Conservation (phyloP, 2,888 invertebrate genomes). For the Melanargia galathea region DNA sequence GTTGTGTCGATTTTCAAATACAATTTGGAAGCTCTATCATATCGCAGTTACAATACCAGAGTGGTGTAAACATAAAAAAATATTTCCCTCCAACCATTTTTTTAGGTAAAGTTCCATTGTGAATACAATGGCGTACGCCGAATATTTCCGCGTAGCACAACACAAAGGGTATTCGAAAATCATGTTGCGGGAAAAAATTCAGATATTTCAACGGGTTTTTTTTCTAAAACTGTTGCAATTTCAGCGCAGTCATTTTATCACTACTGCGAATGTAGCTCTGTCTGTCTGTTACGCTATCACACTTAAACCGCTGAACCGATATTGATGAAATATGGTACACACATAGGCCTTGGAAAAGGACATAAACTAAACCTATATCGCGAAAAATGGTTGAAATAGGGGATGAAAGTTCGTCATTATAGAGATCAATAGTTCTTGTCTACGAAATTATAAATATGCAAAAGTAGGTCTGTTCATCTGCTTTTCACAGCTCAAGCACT, state of each 20-base stretch:
- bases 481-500: too few species aligned
- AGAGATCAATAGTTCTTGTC: too few species aligned
- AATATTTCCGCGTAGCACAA: slow-evolving; percentile 14
- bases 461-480: too few species aligned
- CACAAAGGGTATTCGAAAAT: slow-evolving; percentile 12
- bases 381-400: too few species aligned
- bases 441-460: too few species aligned
- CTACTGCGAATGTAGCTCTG: not conserved
- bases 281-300: too few species aligned
- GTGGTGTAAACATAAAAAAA: slow-evolving; percentile 11
- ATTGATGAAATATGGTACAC: too few species aligned
- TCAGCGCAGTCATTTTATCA: not conserved
- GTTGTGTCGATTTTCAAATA: not conserved
- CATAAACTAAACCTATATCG: too few species aligned
- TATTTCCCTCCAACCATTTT: slow-evolving; percentile 7
- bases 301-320: too few species aligned
- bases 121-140: slow-evolving; percentile 11
- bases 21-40: not conserved
- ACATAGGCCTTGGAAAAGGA: too few species aligned
- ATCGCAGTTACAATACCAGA: slow-evolving; percentile 12
- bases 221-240: slow-evolving; percentile 10
- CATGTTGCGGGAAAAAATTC: slow-evolving; percentile 13
- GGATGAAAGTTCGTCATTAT: too few species aligned
- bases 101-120: slow-evolving; percentile 6
- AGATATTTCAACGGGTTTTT: slow-evolving; percentile 2